Evolutionary conservation across 2,888 invertebrate species (phyloP), one percentile per base, ranked within the genome.

Genomic region (Tenthredo distinguenda): DNA sequence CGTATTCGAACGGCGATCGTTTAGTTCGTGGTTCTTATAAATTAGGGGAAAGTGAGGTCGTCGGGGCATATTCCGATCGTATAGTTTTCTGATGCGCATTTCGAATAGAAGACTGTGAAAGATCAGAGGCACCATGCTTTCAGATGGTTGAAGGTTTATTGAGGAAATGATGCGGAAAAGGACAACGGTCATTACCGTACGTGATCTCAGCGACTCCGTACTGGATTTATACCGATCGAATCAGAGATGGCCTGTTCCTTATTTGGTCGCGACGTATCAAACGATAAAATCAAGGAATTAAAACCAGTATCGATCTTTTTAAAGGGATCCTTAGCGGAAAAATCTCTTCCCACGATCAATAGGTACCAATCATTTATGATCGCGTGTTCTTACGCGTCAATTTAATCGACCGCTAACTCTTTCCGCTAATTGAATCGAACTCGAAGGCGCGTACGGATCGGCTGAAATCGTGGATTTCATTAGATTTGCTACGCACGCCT

Each of bases 31-130:
- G 37, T 85, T 79, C 84, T 62, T 87, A 86, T 85, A 84, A 89
- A 88, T 89, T 86, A 85, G 87, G 87, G 85, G 89, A 91, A 89
- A 89, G 87, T 88, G 84, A 85, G 88, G 88, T 87, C 88, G 86
- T 86, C 84, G 86, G 85, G 85, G 85, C 68, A 68, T 83, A 37
- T 55, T 58, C 12, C 34, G 18, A 68, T 4, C 12, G 6, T 34
- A 15, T 47, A 68, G 62, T 9, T 77, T 84, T 86, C 47, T 15
- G 84, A 84, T 40, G 47, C 71, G 47, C 47, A 83, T 71, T 43
- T 71, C 18, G 62, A 47, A 68, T 50, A 40, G 34, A 6, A 18
- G 18, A 65, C n/a, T 26, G 31, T 47, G 7, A 6, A 58, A 62
- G 65, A 83, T 83, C 34, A 18, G 31, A 37, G 40, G 81, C n/a